These are phyloP conservation scores for Polydrusus pterygomalis DNA, from an alignment of 2,888 invertebrate species.

Conservation along the genomic window DNA sequence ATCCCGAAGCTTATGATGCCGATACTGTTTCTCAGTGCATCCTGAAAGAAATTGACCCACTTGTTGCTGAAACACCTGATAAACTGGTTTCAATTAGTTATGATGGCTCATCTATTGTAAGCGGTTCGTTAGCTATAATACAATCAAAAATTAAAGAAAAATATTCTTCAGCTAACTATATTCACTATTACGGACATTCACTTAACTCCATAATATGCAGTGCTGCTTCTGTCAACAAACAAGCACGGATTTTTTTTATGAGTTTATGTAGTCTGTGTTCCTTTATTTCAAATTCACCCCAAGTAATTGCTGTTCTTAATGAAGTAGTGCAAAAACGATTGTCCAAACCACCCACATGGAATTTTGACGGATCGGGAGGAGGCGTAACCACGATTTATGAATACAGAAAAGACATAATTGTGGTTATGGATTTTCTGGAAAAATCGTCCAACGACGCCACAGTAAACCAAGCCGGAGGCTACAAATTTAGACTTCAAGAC, in stretches of 20 bases:
- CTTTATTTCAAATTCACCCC: conserved; percentile 42
- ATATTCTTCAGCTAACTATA: conserved; percentile 35
- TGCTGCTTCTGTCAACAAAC: conserved; percentile 42
- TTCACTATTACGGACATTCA: conserved; percentile 46
- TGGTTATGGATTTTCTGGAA: conserved; percentile 46
- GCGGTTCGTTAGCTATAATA: conserved; percentile 25
- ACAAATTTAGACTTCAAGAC: conserved; percentile 46
- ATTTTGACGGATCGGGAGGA: conserved; percentile 36
- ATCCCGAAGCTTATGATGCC: conserved; percentile 40
- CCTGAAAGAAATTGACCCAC: conserved; percentile 34
- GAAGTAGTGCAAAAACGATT: conserved; percentile 36
- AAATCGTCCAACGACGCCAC: conserved; percentile 35
- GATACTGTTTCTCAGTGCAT: conserved; percentile 33
- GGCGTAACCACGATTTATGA: conserved; percentile 43
- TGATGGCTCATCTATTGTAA: conserved; percentile 44
- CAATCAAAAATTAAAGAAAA: conserved; percentile 42
- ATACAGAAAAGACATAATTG: conserved; percentile 38
- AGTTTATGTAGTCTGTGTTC: conserved; percentile 35
- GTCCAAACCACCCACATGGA: conserved; percentile 20
- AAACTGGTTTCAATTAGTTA: conserved; percentile 45
- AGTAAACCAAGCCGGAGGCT: conserved; percentile 46
- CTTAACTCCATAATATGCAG: conserved; percentile 44
- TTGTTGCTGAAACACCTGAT: conserved; percentile 42
- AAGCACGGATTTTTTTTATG: conserved; percentile 45
- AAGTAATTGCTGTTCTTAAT: conserved; percentile 37